Evolutionary conservation across 2,797 vertebrate species (phyloP), one percentile per base, ranked within the genome.

Genomic region (Fundulus diaphanus): DNA sequence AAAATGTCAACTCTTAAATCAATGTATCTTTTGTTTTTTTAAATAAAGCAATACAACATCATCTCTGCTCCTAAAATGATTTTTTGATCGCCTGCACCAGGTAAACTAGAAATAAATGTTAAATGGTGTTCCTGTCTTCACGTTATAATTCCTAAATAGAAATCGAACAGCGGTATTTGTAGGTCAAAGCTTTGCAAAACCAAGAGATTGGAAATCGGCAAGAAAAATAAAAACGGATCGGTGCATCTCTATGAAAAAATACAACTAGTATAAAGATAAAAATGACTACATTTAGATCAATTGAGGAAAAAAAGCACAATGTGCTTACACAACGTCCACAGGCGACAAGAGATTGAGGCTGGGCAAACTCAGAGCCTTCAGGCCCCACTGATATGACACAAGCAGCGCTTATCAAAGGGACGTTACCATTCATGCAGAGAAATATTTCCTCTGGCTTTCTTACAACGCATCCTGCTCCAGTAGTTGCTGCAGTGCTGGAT

Each of bases 391-490:
- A 87, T 68, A 80, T 76, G 82, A 89, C 82, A 87, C 76, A 77
- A 78, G 74, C 49, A 52, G 77, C 1, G 68, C 77, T 75, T 68
- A 73, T 87, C 74, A 75, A 69, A 74, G 66, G 80, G 68, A 82
- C 83, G 83, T 81, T 12, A 79, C 27, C 82, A 74, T 82, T 90
- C 75, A 87, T 74, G 76, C 77, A 73, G 81, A 75, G 80, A 86
- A 88, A 85, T 82, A 76, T 85, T 87, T 83, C 81, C 78, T 83
- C 82, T 87, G 70, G 86, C 87, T 90, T 85, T 87, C 87, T 86
- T 79, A 72, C 72, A 70, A 85, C 82, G 83, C 84, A 82, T 89
- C 84, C 90, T 88, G 85, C 86, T 78, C 56, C 84, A 74, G 79
- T 75, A 69, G 84, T 52, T 33, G 70, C 83, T 77, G 83, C 84